Percentiles rank a stretch among this genome's conserved stretches.
phyloP scores from a whole-genome alignment of 2,888 invertebrate species.

The Drosophila gaucha region DNA sequence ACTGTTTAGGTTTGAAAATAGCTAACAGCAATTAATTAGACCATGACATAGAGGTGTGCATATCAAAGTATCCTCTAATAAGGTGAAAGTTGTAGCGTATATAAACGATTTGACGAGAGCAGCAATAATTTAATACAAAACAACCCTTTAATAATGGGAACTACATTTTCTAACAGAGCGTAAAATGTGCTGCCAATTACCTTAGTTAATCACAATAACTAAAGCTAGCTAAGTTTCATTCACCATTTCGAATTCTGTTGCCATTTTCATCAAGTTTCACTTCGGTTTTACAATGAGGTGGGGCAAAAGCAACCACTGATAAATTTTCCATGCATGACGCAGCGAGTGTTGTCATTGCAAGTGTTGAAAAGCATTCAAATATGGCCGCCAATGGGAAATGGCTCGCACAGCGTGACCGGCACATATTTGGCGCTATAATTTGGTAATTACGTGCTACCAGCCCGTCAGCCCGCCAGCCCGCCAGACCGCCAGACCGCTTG shows the following conservation, averaged over 20 bases:
- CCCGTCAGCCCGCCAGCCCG: background rate
- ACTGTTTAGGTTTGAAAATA: background rate
- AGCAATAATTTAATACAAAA: too few species aligned
- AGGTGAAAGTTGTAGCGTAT: conserved; percentile 9
- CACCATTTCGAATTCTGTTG: conserved; percentile 14
- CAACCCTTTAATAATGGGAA: background rate
- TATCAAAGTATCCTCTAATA: background rate
- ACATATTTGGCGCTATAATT: conserved; percentile 54
- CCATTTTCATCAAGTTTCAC: background rate
- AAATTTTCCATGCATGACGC: conserved; percentile 67
- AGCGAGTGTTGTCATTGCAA: conserved; percentile 45
- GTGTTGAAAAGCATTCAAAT: conserved; percentile 52
- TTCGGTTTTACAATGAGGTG: conserved; percentile 4
- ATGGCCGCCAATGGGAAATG: conserved; percentile 57
- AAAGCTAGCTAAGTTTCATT: conserved; percentile 19
- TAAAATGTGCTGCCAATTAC: conserved; percentile 21
- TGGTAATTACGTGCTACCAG: conserved; percentile 49
- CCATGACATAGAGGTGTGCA: background rate
- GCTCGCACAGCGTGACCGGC: conserved; percentile 54
- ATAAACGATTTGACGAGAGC: background rate
- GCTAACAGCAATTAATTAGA: background rate
- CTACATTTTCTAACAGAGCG: conserved; percentile 8
- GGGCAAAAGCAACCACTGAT: conserved; percentile 29
- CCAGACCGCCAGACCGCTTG: background rate
- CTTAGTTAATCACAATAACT: conserved; percentile 15